A percentile compares a stretch with the other conserved stretches of the same genome.
phyloP scores from a whole-genome alignment of 2,888 invertebrate genomes.

The Clitarchus hookeri region DNA sequence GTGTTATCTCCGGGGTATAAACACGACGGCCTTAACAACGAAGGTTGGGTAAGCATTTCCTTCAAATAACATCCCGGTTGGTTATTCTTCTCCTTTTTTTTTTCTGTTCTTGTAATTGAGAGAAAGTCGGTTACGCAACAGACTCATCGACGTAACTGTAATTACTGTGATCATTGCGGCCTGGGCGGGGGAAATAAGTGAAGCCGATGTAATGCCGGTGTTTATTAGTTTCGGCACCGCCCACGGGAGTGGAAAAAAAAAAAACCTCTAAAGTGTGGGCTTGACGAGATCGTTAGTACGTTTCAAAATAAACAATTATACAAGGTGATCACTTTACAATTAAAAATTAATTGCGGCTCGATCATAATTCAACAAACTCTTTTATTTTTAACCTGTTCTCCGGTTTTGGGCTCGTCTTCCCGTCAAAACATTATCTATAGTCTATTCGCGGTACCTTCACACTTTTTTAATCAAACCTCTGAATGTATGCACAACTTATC shows the following conservation, averaged over 20 bases:
- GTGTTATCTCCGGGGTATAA: neutral
- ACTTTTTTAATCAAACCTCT: too few species aligned
- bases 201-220: neutral
- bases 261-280: neutral
- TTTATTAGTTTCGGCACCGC: neutral
- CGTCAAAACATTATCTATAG: too few species aligned
- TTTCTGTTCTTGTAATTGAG: neutral
- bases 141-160: neutral
- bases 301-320: neutral
- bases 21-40: neutral
- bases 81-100: neutral
- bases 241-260: neutral
- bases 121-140: neutral
- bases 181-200: neutral
- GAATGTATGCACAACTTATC: too few species aligned
- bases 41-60: neutral
- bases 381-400: too few species aligned
- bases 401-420: too few species aligned
- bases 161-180: neutral
- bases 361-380: too few species aligned
- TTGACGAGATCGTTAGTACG: neutral
- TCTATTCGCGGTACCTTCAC: too few species aligned
- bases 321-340: neutral
- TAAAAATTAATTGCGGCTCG: too few species aligned
- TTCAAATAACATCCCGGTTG: neutral